These are phyloP conservation scores for Molothrus ater DNA, from an alignment of 2,797 vertebrate species.

Conservation along the genomic window DNA sequence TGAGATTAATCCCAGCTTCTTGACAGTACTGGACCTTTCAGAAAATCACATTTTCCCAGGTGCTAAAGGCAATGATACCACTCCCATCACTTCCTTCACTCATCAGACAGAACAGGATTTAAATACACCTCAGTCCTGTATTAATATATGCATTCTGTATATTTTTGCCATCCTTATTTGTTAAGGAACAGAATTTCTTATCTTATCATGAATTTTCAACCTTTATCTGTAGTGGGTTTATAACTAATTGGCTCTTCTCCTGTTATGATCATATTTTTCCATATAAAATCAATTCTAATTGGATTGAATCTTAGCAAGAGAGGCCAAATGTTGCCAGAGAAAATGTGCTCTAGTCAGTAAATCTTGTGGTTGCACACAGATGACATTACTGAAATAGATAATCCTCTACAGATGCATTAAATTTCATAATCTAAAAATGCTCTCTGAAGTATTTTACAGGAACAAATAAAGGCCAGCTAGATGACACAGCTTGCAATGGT, in stretches of 20 bases:
- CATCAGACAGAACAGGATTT: background rate
- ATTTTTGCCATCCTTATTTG: background rate
- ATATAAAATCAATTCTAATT: background rate
- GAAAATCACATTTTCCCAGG: background rate
- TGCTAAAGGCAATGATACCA: background rate
- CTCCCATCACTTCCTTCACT: background rate
- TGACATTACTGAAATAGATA: conserved; percentile 7
- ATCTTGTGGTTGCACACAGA: background rate
- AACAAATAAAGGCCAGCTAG: background rate
- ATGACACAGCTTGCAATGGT: background rate
- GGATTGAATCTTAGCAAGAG: background rate
- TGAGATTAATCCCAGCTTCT: background rate
- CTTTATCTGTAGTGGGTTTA: background rate
- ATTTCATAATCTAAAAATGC: conserved; percentile 27
- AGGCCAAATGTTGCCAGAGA: background rate
- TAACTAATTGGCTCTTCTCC: background rate
- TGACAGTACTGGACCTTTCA: background rate
- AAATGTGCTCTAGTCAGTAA: conserved; percentile 4
- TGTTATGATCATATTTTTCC: background rate
- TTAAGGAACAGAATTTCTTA: background rate
- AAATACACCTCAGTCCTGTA: background rate
- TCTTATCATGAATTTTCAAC: background rate
- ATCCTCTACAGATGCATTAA: conserved; percentile 11
- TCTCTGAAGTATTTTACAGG: background rate
- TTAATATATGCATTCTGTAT: background rate